Conservation (phyloP, 1,140 invertebrate species). For the Acromyrmex echinatior region DNA sequence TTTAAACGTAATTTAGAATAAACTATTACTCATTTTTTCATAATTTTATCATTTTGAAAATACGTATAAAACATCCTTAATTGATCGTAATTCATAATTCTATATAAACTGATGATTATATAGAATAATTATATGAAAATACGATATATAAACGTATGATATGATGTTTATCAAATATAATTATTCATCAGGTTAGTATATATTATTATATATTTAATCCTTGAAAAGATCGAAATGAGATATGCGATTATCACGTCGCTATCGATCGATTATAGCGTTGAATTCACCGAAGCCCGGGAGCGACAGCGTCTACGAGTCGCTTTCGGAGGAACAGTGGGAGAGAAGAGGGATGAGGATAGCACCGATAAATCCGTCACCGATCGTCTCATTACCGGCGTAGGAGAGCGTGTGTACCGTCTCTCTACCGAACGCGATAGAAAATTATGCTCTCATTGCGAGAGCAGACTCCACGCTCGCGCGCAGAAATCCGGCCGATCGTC, state of each 20-base stretch:
- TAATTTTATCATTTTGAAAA: too few relatives aligned
- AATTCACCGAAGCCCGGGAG: constrained; percentile 29
- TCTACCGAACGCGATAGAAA: constrained; percentile 67
- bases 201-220: background rate
- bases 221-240: background rate
- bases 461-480: constrained; percentile 40
- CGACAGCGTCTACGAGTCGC: constrained; percentile 17
- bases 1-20: too few relatives aligned
- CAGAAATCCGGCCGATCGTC: constrained; percentile 80
- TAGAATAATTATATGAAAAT: background rate
- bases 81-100: background rate
- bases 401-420: background rate
- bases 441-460: constrained; percentile 73
- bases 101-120: background rate
- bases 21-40: too few relatives aligned
- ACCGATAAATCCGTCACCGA: constrained; percentile 81
- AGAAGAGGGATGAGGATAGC: constrained; percentile 68
- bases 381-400: constrained; percentile 78
- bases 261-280: background rate
- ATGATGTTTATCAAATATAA: background rate
- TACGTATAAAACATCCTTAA: background rate
- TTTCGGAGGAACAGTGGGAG: constrained; percentile 14
- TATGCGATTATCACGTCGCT: background rate
- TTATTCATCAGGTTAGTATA: background rate
- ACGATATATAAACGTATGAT: background rate